A percentile compares a stretch with the other conserved stretches of the same genome.
phyloP scores from a whole-genome alignment of 2,113 vertebrate genomes.

The Pelobates fuscus region DNA sequence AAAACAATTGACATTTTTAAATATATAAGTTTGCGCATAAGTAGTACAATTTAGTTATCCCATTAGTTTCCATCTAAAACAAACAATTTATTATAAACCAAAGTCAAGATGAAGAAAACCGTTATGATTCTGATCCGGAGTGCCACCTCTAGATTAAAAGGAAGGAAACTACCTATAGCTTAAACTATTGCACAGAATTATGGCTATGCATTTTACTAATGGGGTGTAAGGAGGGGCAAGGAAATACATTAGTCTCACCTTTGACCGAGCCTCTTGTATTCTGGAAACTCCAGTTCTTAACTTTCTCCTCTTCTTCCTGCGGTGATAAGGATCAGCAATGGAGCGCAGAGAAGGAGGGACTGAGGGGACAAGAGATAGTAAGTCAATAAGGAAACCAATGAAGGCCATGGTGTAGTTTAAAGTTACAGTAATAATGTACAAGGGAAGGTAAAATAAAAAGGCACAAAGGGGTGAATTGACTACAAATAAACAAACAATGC shows the following conservation, averaged over 20 bases:
- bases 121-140: too few species aligned
- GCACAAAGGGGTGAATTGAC: not conserved
- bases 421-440: not conserved
- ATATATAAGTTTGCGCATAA: too few species aligned
- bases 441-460: not conserved
- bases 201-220: too few species aligned
- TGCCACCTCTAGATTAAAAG: too few species aligned
- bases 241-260: slow-evolving; percentile 1
- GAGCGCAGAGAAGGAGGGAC: slow-evolving; percentile 74
- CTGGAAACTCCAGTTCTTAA: not conserved
- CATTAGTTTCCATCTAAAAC: too few species aligned
- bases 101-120: too few species aligned
- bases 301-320: slow-evolving; percentile 54
- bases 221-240: not conserved
- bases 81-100: too few species aligned
- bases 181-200: too few species aligned
- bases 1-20: too few species aligned
- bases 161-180: too few species aligned
- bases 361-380: slow-evolving; percentile 50
- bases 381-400: not conserved
- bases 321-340: slow-evolving; percentile 55
- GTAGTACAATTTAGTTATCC: too few species aligned
- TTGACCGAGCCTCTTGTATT: not conserved
- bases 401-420: not conserved
- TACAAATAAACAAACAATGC: too few species aligned